Evolutionary conservation across 2,797 vertebrate species (phyloP), one percentile per base, ranked within the genome.

Genomic region (Syngnathus rostellatus): DNA sequence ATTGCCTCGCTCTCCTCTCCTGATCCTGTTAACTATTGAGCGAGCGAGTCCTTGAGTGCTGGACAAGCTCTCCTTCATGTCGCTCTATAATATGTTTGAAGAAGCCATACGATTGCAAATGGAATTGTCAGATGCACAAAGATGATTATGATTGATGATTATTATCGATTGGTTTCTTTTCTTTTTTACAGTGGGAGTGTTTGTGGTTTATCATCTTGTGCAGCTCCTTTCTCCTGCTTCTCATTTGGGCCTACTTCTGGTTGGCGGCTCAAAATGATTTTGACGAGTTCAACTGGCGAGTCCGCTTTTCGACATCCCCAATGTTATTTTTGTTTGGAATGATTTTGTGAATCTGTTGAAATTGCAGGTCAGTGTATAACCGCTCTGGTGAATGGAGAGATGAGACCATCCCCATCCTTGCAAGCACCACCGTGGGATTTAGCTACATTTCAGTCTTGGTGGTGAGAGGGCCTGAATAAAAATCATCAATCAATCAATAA

Each of bases 221-320:
- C 79, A 89, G 87, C n/a, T 93, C 94, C 53, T 98, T 97, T 71
- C 84, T 95, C 72, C 90, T 99, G 80, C 93, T 95, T 0, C 89
- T 97, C 67, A 82, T 93, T 62, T 98, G 95, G 94, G 90, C 92
- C 68, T 98, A 98, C 83, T 98, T 98, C 89, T 99, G 96, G 96
- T 92, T 94, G 92, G 93, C 94, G 78, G 93, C 93, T 64, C 94
- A 90, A 72, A 99, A 99, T n/a, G 96, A 98, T 87, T 98, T 98
- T 84, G 92, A 98, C 31, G 94, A 98, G 74, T 97, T 99, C 88
- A 98, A 98, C 89, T 95, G 94, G 96, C 98, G 80, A 94, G 94
- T 92, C 8, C 3, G 2, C 3, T 25, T 40, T 63, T 46, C 0
- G 7, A 38, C 8, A 10, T 31, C 14, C 66, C 0, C 50, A 37